A percentile compares a stretch with the other conserved stretches of the same genome.
These are phyloP conservation scores for Vipera ursinii DNA, from an alignment of 2,797 vertebrate species.

Conservation along the genomic window DNA sequence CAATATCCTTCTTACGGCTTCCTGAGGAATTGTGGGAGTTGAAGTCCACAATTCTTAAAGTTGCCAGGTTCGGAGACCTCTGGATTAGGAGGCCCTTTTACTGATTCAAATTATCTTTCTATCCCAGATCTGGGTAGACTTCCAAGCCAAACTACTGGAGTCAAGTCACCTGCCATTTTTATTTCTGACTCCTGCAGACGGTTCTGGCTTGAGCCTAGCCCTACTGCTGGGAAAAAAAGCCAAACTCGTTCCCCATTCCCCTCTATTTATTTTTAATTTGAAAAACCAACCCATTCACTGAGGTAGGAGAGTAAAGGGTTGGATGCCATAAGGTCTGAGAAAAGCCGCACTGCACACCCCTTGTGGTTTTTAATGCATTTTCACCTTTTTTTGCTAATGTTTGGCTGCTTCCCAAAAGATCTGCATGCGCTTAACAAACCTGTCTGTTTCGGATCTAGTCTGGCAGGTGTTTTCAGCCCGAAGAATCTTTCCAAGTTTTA, in stretches of 20 bases:
- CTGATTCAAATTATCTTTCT: not conserved
- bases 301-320: not conserved
- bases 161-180: not conserved
- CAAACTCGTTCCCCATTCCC: not conserved
- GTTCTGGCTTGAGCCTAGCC: not conserved
- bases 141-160: not conserved
- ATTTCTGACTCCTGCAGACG: not conserved
- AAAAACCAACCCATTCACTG: not conserved
- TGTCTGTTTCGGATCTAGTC: not conserved
- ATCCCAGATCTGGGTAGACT: not conserved
- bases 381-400: not conserved
- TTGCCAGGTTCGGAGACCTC: too few species aligned
- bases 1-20: too few species aligned
- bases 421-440: not conserved
- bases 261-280: not conserved
- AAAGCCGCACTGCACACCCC: not conserved
- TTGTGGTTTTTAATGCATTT: not conserved
- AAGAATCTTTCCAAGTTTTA: not conserved
- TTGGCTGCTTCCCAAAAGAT: not conserved
- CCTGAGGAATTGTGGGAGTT: too few species aligned
- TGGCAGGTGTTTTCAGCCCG: not conserved
- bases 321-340: not conserved
- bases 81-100: not conserved
- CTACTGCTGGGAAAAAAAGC: not conserved
- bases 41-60: too few species aligned